These are phyloP conservation scores for Meghimatium bilineatum DNA, from an alignment of 2,888 invertebrate genomes.

Conservation along the genomic window DNA sequence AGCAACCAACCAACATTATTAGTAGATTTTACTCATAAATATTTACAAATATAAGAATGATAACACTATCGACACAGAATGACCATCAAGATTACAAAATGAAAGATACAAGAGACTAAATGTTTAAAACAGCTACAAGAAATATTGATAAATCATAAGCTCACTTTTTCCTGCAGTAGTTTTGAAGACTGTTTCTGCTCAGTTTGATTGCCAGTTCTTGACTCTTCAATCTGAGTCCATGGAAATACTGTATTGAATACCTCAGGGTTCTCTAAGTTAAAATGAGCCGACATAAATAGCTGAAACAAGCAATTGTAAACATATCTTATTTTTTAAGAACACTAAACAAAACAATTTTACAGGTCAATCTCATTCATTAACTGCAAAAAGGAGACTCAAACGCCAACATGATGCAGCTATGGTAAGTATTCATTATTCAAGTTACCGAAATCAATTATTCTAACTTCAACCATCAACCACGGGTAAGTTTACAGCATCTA, in stretches of 20 bases:
- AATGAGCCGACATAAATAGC: constrained; percentile 88
- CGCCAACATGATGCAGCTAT: too few species aligned
- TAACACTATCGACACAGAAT: too few species aligned
- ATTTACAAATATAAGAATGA: too few species aligned
- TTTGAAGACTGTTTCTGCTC: constrained; percentile 77
- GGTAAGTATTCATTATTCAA: too few species aligned
- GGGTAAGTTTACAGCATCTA: too few species aligned
- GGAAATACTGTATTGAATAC: constrained; percentile 92
- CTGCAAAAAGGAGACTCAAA: neutral
- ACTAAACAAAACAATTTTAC: neutral
- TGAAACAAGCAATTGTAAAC: constrained; percentile 55
- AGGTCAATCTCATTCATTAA: neutral
- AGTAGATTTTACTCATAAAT: too few species aligned
- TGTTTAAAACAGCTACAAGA: neutral
- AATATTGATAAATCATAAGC: neutral
- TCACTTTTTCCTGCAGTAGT: constrained; percentile 88
- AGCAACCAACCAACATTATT: too few species aligned
- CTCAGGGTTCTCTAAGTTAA: constrained; percentile 87
- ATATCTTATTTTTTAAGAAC: neutral
- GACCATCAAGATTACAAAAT: too few species aligned
- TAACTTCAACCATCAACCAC: too few species aligned
- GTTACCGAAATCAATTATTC: too few species aligned
- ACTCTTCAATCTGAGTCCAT: constrained; percentile 79
- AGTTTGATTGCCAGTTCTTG: constrained; percentile 51
- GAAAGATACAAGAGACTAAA: too few species aligned